A percentile compares a stretch with the other conserved stretches of the same genome.
Conservation (phyloP, 2,797 vertebrate genomes). For the Phoebastria nigripes region DNA sequence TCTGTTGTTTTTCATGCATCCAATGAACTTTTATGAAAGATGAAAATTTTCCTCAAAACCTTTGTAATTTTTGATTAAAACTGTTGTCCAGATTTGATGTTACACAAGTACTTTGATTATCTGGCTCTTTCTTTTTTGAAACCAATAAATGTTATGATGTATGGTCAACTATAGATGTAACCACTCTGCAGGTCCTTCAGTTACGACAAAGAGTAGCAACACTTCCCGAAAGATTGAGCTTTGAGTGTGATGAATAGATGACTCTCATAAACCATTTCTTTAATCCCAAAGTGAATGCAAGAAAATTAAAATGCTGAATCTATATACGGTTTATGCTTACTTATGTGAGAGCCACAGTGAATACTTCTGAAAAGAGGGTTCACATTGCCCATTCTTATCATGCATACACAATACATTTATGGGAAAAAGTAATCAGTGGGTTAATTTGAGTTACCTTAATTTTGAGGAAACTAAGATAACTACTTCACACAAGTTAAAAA, state of each 20-base stretch:
- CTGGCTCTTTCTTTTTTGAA: neutral
- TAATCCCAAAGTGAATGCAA: neutral
- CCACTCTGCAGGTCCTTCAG: neutral
- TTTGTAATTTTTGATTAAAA: neutral
- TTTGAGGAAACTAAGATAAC: neutral
- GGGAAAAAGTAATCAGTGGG: neutral
- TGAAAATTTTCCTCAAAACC: neutral
- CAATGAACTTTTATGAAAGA: neutral
- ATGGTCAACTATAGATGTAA: neutral
- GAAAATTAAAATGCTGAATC: neutral
- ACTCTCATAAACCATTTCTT: neutral
- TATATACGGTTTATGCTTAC: neutral
- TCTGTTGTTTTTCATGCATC: neutral
- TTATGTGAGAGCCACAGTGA: fast-evolving
- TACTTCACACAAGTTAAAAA: neutral
- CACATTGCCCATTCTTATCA: fast-evolving
- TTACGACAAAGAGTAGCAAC: neutral
- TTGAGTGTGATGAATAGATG: neutral
- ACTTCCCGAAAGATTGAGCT: neutral
- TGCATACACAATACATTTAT: neutral
- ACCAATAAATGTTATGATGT: neutral
- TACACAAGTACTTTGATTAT: neutral
- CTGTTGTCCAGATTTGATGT: neutral
- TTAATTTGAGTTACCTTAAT: neutral
- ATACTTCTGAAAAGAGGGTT: neutral